These are phyloP conservation scores for Carettochelys insculpta DNA, from an alignment of 2,113 vertebrate genomes.

Conservation along the genomic window DNA sequence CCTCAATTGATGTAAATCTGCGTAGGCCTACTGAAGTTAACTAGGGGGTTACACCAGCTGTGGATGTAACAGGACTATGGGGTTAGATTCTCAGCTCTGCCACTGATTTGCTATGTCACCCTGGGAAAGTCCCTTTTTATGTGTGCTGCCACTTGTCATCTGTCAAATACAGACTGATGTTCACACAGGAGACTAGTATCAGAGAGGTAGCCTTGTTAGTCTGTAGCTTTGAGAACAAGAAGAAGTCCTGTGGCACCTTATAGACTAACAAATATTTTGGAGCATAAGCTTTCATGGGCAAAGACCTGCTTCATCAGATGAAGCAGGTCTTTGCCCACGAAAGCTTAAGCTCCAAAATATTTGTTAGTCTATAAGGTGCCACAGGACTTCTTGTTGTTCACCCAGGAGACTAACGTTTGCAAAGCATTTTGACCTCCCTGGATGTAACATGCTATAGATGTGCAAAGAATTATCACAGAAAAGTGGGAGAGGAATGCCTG, in stretches of 20 bases:
- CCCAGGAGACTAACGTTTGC: conserved; percentile 17
- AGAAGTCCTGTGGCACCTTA: too few species aligned
- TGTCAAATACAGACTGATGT: background rate
- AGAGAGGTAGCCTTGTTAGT: too few species aligned
- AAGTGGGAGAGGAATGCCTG: background rate
- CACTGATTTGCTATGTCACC: background rate
- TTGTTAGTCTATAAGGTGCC: too few species aligned
- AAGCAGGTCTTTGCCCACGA: too few species aligned
- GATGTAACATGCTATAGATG: background rate
- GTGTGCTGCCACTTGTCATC: background rate
- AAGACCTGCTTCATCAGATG: too few species aligned
- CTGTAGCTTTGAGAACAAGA: too few species aligned
- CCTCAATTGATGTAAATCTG: background rate
- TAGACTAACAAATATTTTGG: too few species aligned
- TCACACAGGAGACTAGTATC: background rate
- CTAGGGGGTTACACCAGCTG: background rate
- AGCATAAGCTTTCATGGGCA: too few species aligned
- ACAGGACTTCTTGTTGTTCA: too few species aligned
- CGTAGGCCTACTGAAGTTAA: background rate
- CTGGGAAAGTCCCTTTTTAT: background rate
- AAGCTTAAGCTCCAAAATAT: too few species aligned
- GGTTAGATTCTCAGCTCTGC: background rate
- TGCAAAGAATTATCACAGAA: conserved; percentile 30
- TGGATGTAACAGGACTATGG: background rate
- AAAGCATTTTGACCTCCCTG: background rate